These are phyloP conservation scores for Chanos chanos DNA, from an alignment of 2,797 vertebrate genomes.

Conservation along the genomic window DNA sequence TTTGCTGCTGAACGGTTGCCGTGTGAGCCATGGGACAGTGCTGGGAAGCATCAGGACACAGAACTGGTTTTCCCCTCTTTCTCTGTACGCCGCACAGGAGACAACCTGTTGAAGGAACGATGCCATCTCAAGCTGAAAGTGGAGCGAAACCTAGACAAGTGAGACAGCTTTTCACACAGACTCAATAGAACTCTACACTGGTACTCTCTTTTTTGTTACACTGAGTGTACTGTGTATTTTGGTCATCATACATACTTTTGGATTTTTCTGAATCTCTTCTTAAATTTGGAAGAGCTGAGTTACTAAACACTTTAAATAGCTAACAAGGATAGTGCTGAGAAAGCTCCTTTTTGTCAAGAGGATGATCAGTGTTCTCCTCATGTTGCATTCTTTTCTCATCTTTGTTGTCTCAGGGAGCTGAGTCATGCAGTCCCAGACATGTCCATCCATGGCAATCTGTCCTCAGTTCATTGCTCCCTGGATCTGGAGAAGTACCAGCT, in stretches of 20 bases:
- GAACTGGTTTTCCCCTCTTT: conserved; percentile 89
- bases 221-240: no score
- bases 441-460: conserved; percentile 87
- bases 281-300: no score
- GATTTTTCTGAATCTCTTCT: no score
- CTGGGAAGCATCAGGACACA: conserved; percentile 53
- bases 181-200: no score
- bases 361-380: no score
- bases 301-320: no score
- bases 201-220: not conserved
- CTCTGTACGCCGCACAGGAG: conserved; percentile 80
- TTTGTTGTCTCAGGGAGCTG: conserved; percentile 77
- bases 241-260: no score
- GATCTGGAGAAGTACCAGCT: conserved; percentile 88
- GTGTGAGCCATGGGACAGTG: conserved; percentile 61
- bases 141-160: conserved; percentile 96
- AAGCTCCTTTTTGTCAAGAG: no score
- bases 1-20: conserved; percentile 84
- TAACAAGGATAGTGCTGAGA: no score
- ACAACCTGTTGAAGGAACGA: conserved; percentile 85
- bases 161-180: conserved; percentile 13
- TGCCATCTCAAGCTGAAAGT: conserved; percentile 89
- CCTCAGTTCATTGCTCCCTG: conserved; percentile 92
- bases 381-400: conserved; percentile 4
- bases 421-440: conserved; percentile 89